A percentile compares a stretch with the other conserved stretches of the same genome.
phyloP scores from a whole-genome alignment of 2,888 invertebrate genomes.

The Eupeodes luniger region DNA sequence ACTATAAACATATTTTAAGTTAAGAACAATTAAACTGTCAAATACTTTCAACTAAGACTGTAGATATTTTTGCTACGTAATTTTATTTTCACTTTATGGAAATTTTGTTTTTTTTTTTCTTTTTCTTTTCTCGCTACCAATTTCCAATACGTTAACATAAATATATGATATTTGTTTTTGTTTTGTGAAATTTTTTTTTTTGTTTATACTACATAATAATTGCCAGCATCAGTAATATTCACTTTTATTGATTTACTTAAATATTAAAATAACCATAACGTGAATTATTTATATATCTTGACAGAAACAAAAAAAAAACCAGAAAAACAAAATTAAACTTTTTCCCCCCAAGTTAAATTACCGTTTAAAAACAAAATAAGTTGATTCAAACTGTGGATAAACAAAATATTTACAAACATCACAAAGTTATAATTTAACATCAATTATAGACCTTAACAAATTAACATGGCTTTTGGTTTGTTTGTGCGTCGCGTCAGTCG shows the following conservation, averaged over 20 bases:
- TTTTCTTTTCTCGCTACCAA: background rate
- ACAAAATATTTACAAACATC: conserved; percentile 14
- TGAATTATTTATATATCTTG: background rate
- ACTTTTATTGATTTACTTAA: conserved; percentile 3
- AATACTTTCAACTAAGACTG: background rate
- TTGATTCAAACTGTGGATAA: conserved; percentile 16
- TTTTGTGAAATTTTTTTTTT: conserved; percentile 1
- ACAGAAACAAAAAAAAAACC: background rate
- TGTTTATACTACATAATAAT: conserved; percentile 12
- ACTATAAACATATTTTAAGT: too few species aligned
- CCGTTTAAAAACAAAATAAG: background rate
- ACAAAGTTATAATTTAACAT: conserved; percentile 13
- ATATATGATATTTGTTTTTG: background rate
- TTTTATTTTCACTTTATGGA: conserved; percentile 2
- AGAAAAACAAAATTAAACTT: background rate
- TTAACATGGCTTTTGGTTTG: background rate
- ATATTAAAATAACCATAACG: background rate
- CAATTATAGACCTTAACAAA: conserved; percentile 7
- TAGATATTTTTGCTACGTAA: background rate
- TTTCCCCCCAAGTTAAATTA: background rate
- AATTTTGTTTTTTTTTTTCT: background rate
- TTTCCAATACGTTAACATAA: background rate
- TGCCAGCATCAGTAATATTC: background rate
- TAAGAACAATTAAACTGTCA: too few species aligned
- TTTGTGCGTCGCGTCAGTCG: too few species aligned